These are phyloP conservation scores for Rhincodon typus DNA, from an alignment of 2,797 vertebrate species.

Conservation along the genomic window DNA sequence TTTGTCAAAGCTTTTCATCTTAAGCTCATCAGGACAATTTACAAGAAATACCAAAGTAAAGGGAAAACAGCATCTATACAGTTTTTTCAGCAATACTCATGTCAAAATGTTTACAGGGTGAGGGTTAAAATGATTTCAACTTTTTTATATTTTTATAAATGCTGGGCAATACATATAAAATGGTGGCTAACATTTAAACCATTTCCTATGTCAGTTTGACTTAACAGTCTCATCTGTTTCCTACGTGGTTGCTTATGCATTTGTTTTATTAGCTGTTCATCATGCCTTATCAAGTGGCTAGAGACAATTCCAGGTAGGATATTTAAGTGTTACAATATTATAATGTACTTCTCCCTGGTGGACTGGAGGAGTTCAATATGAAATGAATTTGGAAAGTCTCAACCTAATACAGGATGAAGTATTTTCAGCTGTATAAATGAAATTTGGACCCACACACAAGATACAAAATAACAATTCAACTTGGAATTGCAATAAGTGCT, in stretches of 20 bases:
- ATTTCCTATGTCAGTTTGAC: not conserved
- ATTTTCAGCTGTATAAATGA: not conserved
- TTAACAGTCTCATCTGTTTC: not conserved
- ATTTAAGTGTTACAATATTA: not conserved
- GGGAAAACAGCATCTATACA: no score
- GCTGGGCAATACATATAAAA: not conserved
- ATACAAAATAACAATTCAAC: not conserved
- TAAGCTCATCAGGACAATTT: no score
- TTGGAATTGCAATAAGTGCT: not conserved
- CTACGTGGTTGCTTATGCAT: not conserved
- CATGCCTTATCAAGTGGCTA: not conserved
- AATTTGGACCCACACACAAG: not conserved
- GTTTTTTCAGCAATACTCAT: no score
- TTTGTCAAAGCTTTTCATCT: no score
- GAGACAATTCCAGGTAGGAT: not conserved
- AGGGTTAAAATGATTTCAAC: not conserved
- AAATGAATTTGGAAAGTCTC: not conserved
- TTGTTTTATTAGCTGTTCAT: not conserved
- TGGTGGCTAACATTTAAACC: not conserved
- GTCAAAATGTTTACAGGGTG: not conserved
- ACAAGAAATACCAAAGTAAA: no score
- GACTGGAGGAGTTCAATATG: not conserved
- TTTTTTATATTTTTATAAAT: not conserved
- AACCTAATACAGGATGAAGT: not conserved
- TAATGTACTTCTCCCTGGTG: not conserved